Percentiles rank a stretch among this genome's conserved stretches.
These are phyloP conservation scores for Chascanopsetta lugubris DNA, from an alignment of 2,113 vertebrate species.

Conservation along the genomic window DNA sequence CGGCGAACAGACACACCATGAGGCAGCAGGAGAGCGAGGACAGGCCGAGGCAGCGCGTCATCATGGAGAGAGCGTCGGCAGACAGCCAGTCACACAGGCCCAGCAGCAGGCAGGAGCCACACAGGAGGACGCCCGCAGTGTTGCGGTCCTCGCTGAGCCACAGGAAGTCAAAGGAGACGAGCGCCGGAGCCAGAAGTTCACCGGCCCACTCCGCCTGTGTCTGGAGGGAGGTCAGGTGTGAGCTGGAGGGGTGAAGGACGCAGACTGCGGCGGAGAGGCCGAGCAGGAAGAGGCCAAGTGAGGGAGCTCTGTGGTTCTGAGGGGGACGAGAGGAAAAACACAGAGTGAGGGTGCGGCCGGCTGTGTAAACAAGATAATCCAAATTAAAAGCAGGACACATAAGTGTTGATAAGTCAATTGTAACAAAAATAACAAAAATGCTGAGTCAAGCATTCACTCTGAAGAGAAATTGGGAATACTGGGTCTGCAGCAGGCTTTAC, in stretches of 20 bases:
- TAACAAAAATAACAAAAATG: no score
- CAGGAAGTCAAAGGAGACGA: slow-evolving; percentile 78
- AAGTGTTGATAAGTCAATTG: no score
- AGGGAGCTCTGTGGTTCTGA: slow-evolving; percentile 80
- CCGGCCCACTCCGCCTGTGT: slow-evolving; percentile 71
- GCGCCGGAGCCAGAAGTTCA: slow-evolving; percentile 67
- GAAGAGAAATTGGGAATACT: no score
- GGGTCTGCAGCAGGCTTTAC: no score
- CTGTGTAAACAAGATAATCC: background rate
- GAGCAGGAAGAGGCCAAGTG: slow-evolving; percentile 75
- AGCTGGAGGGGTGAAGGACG: slow-evolving; percentile 42
- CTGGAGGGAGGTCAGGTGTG: slow-evolving; percentile 50
- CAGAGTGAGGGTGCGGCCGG: background rate
- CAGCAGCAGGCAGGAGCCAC: slow-evolving; percentile 72
- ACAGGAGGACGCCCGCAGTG: slow-evolving; percentile 75
- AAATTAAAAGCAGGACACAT: no score
- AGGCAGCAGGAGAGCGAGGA: slow-evolving; percentile 80
- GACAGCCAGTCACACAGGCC: slow-evolving; percentile 76
- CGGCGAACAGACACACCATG: slow-evolving; percentile 78
- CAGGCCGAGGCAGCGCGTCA: slow-evolving; percentile 75
- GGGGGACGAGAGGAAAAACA: slow-evolving; percentile 4
- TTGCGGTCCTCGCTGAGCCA: slow-evolving; percentile 80
- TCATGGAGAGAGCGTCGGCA: slow-evolving; percentile 64
- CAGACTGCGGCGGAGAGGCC: slow-evolving; percentile 70
- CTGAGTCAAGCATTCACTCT: no score